A percentile compares a stretch with the other conserved stretches of the same genome.
Conservation (phyloP, 2,888 invertebrate genomes). For the Sinopyrophorus schimmeli region DNA sequence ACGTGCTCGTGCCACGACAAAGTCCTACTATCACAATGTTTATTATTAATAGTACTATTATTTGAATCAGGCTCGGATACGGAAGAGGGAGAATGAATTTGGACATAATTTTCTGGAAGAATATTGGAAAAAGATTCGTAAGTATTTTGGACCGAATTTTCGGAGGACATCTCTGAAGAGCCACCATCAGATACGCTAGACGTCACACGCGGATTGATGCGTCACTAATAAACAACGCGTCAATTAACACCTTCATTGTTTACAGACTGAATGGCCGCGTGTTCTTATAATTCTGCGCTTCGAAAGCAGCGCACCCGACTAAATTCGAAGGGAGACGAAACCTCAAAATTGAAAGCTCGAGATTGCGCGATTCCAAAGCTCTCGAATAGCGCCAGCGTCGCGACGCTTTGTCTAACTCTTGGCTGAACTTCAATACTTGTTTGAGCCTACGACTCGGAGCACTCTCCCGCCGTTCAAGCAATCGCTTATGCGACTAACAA, state of each 20-base stretch:
- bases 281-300: slow-evolving; percentile 32
- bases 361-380: slow-evolving; percentile 34
- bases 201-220: slow-evolving; percentile 28
- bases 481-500: no score
- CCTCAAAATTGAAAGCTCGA: slow-evolving; percentile 32
- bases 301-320: slow-evolving; percentile 35
- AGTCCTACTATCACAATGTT: slow-evolving; percentile 30
- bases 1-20: slow-evolving; percentile 87
- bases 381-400: slow-evolving; percentile 26
- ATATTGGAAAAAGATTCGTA: slow-evolving; percentile 26
- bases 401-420: no score
- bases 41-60: slow-evolving; percentile 27
- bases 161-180: slow-evolving; percentile 27
- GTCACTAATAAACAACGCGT: slow-evolving; percentile 30
- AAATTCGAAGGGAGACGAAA: slow-evolving; percentile 36
- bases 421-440: no score
- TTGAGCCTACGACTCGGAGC: no score
- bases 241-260: slow-evolving; percentile 38
- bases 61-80: slow-evolving; percentile 24
- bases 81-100: slow-evolving; percentile 22
- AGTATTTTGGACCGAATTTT: slow-evolving; percentile 21
- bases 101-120: slow-evolving; percentile 22
- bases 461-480: no score
- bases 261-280: slow-evolving; percentile 35
- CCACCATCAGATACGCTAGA: slow-evolving; percentile 25